Evolutionary conservation across 1,140 invertebrate genomes (phyloP).

Genomic region (Temnothorax nylanderi): DNA sequence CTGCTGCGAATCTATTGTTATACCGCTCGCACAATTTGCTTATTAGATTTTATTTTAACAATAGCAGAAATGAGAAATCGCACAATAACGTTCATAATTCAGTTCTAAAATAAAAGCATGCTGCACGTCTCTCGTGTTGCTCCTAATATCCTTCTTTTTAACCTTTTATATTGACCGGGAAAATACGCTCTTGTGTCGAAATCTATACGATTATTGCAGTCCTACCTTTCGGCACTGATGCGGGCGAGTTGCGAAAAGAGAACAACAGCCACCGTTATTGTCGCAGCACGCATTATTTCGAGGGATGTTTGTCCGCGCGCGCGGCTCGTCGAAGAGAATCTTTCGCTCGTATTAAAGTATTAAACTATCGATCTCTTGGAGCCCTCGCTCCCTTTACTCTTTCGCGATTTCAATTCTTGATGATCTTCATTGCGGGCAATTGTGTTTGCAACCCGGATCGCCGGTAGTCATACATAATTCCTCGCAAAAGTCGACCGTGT

Average conservation of each 20-base stretch:
- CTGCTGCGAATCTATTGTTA: no score
- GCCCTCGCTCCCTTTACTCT: not conserved
- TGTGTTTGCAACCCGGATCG: not conserved
- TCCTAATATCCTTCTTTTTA: not conserved
- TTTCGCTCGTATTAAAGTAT: not conserved
- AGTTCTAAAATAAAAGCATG: no score
- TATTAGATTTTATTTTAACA: no score
- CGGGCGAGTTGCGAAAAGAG: not conserved
- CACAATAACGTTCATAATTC: no score
- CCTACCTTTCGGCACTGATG: not conserved
- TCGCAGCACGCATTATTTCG: constrained; percentile 4
- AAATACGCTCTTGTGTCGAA: not conserved
- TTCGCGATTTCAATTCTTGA: constrained; percentile 18
- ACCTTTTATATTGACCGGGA: not conserved
- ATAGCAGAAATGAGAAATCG: no score
- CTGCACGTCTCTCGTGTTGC: no score
- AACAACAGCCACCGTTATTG: not conserved
- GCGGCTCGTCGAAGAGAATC: not conserved
- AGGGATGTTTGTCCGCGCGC: not conserved
- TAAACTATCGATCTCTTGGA: constrained; percentile 8
- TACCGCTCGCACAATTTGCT: no score
- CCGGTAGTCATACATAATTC: not conserved
- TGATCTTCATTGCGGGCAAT: constrained; percentile 21
- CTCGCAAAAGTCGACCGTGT: not conserved
- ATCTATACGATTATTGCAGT: not conserved